A percentile compares a stretch with the other conserved stretches of the same genome.
These are phyloP conservation scores for Mactra quadrangularis DNA, from an alignment of 1,140 invertebrate species.

Conservation along the genomic window DNA sequence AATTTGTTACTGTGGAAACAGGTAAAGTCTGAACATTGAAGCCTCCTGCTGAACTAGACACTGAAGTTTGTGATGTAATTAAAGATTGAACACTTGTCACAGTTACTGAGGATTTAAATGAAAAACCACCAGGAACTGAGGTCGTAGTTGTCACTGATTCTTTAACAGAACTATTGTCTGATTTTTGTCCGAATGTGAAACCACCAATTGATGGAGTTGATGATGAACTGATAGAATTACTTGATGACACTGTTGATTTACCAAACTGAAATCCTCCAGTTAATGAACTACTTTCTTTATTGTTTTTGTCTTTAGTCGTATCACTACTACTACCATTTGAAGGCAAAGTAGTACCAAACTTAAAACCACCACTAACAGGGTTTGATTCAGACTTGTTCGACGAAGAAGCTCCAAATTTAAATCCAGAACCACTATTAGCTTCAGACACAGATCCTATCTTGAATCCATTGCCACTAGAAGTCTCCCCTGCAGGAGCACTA, in stretches of 20 bases:
- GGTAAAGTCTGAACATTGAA: conserved; percentile 29
- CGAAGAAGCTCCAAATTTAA: conserved; percentile 28
- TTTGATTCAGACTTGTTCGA: background rate
- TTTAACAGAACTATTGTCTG: conserved; percentile 1
- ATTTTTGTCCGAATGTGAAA: background rate
- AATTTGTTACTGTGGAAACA: background rate
- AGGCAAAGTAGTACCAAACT: background rate
- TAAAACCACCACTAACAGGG: conserved; percentile 25
- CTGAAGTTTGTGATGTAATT: background rate
- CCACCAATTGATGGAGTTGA: background rate
- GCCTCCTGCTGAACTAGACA: conserved; percentile 10
- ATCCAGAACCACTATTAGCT: conserved; percentile 13
- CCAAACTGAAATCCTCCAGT: conserved; percentile 35
- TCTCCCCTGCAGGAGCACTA: background rate
- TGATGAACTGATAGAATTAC: background rate
- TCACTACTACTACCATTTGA: background rate
- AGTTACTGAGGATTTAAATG: conserved; percentile 10
- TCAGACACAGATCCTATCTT: background rate
- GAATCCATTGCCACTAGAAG: background rate
- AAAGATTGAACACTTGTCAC: background rate
- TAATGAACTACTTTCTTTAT: background rate
- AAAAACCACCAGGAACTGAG: conserved; percentile 36
- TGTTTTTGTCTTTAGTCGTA: conserved; percentile 2
- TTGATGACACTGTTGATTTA: conserved; percentile 1
- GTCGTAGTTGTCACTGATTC: background rate